Conservation (phyloP, 2,797 vertebrate genomes). For the Fundulus diaphanus region DNA sequence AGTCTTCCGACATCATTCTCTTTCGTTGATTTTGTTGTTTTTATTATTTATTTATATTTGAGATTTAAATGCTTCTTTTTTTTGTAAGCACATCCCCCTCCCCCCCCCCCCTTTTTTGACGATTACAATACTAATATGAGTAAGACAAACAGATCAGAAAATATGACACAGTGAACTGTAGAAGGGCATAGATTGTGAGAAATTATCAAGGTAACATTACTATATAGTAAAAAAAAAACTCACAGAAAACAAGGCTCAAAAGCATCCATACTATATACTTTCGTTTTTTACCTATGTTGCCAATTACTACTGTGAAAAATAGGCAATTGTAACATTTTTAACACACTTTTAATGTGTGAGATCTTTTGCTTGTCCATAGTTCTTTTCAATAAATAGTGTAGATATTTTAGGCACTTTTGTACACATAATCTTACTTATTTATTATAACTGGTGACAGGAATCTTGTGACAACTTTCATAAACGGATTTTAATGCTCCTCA, state of each 20-base stretch:
- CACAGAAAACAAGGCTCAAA: not conserved
- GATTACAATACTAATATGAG: not conserved
- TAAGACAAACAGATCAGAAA: not conserved
- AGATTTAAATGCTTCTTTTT: not conserved
- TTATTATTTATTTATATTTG: not conserved
- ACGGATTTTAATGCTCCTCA: constrained; percentile 2
- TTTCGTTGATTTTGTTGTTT: not conserved
- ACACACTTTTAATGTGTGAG: not conserved
- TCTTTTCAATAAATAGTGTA: not conserved
- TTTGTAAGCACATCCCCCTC: too few relatives aligned
- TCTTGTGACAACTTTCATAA: constrained; percentile 1
- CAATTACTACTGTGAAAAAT: not conserved
- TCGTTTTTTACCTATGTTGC: not conserved
- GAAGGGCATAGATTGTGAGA: not conserved
- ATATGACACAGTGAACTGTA: not conserved
- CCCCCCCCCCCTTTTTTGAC: not conserved
- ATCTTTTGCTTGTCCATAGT: not conserved
- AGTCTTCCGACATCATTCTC: not conserved
- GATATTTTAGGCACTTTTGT: not conserved
- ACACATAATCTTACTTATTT: not conserved
- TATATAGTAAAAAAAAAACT: not conserved
- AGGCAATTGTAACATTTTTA: not conserved
- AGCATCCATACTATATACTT: not conserved
- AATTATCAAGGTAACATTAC: not conserved
- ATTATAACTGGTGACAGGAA: not conserved